Evolutionary conservation across 2,113 vertebrate species (phyloP).

Genomic region (Perca fluviatilis): DNA sequence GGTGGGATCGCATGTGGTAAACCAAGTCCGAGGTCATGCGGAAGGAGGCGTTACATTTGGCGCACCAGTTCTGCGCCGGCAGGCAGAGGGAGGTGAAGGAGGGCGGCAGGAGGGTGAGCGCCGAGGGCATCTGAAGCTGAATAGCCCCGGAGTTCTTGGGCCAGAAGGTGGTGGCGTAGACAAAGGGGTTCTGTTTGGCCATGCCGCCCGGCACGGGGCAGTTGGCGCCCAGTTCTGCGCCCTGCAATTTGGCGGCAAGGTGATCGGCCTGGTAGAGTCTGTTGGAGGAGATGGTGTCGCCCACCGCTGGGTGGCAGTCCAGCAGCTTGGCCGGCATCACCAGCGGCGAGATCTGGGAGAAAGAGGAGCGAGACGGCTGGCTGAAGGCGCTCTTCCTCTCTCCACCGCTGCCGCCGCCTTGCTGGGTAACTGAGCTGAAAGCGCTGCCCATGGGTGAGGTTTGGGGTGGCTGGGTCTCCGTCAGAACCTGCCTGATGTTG

Average conservation of each 20-base stretch:
- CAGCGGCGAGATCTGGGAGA: slow-evolving; percentile 89
- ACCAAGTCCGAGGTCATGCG: slow-evolving; percentile 99
- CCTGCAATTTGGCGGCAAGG: slow-evolving; percentile 90
- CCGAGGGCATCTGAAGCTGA: slow-evolving; percentile 94
- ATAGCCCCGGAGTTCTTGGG: slow-evolving; percentile 92
- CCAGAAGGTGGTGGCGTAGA: slow-evolving; percentile 95
- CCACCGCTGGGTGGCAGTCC: slow-evolving; percentile 88
- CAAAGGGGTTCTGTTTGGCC: slow-evolving; percentile 93
- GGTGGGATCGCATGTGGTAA: slow-evolving; percentile 98
- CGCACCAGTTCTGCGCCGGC: slow-evolving; percentile 99
- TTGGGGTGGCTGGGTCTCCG: slow-evolving; percentile 86
- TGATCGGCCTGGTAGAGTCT: slow-evolving; percentile 92
- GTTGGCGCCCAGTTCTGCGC: slow-evolving; percentile 85
- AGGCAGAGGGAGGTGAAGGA: slow-evolving; percentile 97
- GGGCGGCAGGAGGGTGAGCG: slow-evolving; percentile 94
- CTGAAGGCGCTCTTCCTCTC: slow-evolving; percentile 96
- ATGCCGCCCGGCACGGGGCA: slow-evolving; percentile 85
- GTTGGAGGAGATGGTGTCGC: slow-evolving; percentile 86
- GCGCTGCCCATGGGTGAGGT: slow-evolving; percentile 85
- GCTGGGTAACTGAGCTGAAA: slow-evolving; percentile 90
- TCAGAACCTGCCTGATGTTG: slow-evolving; percentile 85
- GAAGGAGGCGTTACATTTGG: slow-evolving; percentile 98
- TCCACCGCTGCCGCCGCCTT: slow-evolving; percentile 65
- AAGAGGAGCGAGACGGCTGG: slow-evolving; percentile 89
- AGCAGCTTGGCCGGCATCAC: slow-evolving; percentile 92